Base-by-base conservation (phyloP, 2,797 vertebrate species). In the Helarctos malayanus region DNA sequence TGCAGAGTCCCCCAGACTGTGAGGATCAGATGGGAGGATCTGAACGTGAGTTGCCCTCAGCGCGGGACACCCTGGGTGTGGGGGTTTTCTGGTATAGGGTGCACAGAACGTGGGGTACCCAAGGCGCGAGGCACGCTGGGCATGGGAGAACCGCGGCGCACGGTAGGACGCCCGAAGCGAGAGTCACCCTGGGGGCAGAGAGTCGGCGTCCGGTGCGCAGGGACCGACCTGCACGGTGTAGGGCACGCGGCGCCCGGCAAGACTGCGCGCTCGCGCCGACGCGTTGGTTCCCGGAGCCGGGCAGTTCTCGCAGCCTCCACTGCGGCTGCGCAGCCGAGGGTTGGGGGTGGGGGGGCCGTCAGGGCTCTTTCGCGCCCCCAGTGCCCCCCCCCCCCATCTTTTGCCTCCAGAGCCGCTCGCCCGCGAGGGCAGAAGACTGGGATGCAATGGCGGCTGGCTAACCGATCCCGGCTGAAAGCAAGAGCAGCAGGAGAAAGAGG, bases 311-410 rank as follows among this genome's bases (percentile, higher is more conserved):
- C 35, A 35, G 57, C 71, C 65, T 95, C 87, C 73, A 97, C 49
- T 97, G 97, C 94, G 96, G 35, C 94, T 97, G 97, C 92, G 97
- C 90, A 89, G 81, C 76, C 23, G 16, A 49, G 63, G 85, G 59
- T 27, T 49, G 81, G 56, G n/a, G 23, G 29, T 2, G 27, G 25
- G 35, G 16, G 86, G 89, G 84, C 23, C 11, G 41, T 54, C 35
- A 38, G 11, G 56, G 52, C 29, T 88, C 80, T 47, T 83, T 61
- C 3, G 19, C 5, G 13, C 13, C 73, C 47, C 47, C 23, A 54
- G 18, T 18, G 41, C 45, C 23, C 41, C 32, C 32, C 29, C 19
- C 21, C 8, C 47, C 35, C 35, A 16, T 35, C 49, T 69, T 94
- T 88, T 16, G 54, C 84, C 56, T 91, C 4, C 6, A 16, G 57